phyloP scores from a whole-genome alignment of 2,113 vertebrate species.

The Ursus arctos region DNA sequence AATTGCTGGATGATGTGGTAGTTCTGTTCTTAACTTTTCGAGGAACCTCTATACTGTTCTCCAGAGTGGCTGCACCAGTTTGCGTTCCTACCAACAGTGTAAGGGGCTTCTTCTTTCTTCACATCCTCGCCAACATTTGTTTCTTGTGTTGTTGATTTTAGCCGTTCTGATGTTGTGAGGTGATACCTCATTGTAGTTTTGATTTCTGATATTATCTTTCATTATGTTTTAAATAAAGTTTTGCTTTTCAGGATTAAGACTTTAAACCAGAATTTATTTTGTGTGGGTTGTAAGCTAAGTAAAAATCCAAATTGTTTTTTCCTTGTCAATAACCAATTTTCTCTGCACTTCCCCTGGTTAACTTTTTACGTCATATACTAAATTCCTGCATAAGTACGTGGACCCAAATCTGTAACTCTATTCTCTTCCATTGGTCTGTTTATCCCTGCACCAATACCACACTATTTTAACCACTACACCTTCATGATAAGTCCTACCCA shows the following conservation, averaged over 20 bases:
- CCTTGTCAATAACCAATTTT: not conserved
- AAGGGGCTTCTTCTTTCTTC: not conserved
- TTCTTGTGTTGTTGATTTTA: not conserved
- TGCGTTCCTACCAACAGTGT: not conserved
- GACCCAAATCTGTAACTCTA: not conserved
- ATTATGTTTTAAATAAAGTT: constrained; percentile 40
- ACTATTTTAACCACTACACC: not conserved
- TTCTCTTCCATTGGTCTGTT: not conserved
- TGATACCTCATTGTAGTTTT: not conserved
- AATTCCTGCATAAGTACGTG: not conserved
- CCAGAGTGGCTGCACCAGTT: not conserved
- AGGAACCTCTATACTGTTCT: not conserved
- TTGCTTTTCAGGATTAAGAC: not conserved
- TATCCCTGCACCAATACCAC: not conserved
- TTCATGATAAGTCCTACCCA: not conserved
- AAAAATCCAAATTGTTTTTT: constrained; percentile 25
- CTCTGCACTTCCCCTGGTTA: not conserved
- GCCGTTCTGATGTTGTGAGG: not conserved
- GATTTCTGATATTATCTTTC: not conserved
- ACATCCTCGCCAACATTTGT: not conserved
- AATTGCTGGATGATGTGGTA: not conserved
- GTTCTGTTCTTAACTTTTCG: not conserved
- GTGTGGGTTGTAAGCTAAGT: not conserved
- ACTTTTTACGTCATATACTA: not conserved
- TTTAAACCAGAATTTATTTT: constrained; percentile 45